Evolutionary conservation across 2,797 vertebrate species (phyloP).

Genomic region (Tinamus major): DNA sequence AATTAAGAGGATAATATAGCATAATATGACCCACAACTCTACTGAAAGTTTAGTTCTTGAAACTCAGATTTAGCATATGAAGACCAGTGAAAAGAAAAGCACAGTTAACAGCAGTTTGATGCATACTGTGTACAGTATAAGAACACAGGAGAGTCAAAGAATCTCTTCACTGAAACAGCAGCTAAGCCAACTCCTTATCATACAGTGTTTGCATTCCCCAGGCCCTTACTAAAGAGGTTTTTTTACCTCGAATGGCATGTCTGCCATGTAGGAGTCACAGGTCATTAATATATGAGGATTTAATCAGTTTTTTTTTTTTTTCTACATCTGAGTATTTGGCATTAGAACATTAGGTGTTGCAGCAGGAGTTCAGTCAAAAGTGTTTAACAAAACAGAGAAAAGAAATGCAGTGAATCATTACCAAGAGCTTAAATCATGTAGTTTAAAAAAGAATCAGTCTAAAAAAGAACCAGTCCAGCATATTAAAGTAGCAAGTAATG

Average conservation of each 20-base stretch:
- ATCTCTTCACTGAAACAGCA: not conserved
- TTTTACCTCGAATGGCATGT: not conserved
- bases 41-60: slow-evolving; percentile 86
- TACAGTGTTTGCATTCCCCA: not conserved
- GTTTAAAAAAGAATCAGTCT: not conserved
- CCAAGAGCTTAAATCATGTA: not conserved
- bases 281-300: not conserved
- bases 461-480: not conserved
- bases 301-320: not conserved
- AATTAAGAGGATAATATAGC: slow-evolving; percentile 91
- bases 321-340: not conserved
- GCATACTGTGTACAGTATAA: not conserved
- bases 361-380: not conserved
- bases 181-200: too few species aligned
- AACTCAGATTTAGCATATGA: slow-evolving; percentile 67
- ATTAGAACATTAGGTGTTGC: not conserved
- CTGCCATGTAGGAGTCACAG: not conserved
- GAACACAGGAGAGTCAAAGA: not conserved
- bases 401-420: not conserved
- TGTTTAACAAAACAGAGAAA: not conserved
- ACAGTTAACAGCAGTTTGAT: not conserved
- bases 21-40: slow-evolving; percentile 79
- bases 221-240: not conserved
- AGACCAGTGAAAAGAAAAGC: not conserved
- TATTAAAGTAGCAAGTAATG: not conserved